Evolutionary conservation across 2,797 vertebrate species (phyloP).

Genomic region (Iguana delicatissima): DNA sequence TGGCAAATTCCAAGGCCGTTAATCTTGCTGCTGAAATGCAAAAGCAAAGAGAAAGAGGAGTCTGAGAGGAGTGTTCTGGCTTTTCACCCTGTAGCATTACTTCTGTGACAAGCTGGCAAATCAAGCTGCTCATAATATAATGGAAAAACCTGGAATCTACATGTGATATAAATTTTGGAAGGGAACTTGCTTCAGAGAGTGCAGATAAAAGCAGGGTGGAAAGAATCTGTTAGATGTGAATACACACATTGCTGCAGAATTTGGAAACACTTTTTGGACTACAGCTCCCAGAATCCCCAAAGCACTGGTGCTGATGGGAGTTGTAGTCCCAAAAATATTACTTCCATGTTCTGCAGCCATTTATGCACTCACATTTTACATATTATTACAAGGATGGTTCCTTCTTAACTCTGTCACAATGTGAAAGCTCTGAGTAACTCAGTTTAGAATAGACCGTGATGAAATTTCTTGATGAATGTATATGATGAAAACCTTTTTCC

Average conservation of each 20-base stretch:
- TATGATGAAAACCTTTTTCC: not conserved
- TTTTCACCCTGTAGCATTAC: not conserved
- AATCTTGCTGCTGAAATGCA: not conserved
- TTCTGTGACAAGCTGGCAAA: not conserved
- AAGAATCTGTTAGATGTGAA: not conserved
- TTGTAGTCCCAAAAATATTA: no score
- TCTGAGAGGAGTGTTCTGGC: not conserved
- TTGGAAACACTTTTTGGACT: no score
- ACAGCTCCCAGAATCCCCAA: no score
- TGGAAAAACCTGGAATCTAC: not conserved
- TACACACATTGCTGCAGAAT: not conserved
- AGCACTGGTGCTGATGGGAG: no score
- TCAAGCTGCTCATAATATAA: not conserved
- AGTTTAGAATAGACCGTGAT: not conserved
- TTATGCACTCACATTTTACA: no score
- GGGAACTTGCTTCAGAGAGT: not conserved
- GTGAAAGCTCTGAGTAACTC: not conserved
- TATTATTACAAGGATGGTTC: no score
- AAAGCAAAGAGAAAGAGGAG: not conserved
- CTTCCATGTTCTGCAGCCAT: no score
- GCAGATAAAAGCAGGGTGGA: not conserved
- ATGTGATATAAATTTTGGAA: not conserved
- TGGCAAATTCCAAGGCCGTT: not conserved
- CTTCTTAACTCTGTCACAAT: no score
- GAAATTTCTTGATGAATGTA: not conserved